Percentiles rank a stretch among this genome's conserved stretches.
Conservation (phyloP, 2,797 vertebrate species). For the Cyprinella venusta region DNA sequence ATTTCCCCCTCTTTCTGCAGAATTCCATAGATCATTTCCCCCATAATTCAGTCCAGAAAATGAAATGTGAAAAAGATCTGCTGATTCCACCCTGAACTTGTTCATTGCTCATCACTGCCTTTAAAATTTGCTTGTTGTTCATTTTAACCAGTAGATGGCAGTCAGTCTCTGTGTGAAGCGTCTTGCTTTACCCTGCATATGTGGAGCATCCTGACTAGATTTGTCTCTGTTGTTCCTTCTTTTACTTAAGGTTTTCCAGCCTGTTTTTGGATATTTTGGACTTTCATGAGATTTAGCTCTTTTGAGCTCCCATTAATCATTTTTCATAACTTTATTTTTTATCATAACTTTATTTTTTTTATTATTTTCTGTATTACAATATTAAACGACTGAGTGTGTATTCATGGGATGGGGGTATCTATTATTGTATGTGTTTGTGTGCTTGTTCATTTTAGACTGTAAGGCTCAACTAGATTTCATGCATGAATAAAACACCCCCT, state of each 20-base stretch:
- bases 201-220: not conserved
- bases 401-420: not conserved
- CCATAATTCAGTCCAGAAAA: not conserved
- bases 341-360: not conserved
- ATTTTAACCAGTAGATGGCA: slow-evolving; percentile 74
- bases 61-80: not conserved
- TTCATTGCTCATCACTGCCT: not conserved
- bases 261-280: slow-evolving; percentile 16
- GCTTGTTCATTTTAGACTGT: not conserved
- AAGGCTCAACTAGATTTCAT: slow-evolving; percentile 3
- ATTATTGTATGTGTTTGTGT: not conserved
- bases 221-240: not conserved
- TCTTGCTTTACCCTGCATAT: not conserved
- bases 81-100: not conserved
- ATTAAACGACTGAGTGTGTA: not conserved
- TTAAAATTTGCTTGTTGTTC: not conserved
- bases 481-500: not conserved
- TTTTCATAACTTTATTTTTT: not conserved
- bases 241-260: not conserved
- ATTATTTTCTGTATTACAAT: not conserved
- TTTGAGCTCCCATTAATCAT: not conserved
- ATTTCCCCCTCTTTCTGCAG: not conserved
- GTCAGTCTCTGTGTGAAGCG: slow-evolving; percentile 61
- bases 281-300: not conserved
- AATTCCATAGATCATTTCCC: not conserved